These are phyloP conservation scores for Malacosoma neustria DNA, from an alignment of 2,888 invertebrate species.

Conservation along the genomic window DNA sequence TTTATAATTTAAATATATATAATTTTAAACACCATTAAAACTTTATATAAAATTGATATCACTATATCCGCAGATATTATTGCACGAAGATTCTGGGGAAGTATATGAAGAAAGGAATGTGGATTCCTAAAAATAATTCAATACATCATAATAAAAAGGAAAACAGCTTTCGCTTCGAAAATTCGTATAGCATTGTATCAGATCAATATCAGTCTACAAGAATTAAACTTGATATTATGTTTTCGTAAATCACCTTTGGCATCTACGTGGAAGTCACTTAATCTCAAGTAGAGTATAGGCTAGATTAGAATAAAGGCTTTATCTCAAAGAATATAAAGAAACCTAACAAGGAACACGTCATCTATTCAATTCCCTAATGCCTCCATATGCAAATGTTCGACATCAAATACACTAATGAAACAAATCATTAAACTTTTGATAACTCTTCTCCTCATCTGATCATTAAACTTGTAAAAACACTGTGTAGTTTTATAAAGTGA, in stretches of 20 bases:
- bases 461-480: too few relatives aligned
- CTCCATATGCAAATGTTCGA: too few relatives aligned
- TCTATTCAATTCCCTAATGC: background rate
- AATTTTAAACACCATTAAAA: conserved; percentile 6
- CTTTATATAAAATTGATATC: background rate
- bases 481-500: too few relatives aligned
- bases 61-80: background rate
- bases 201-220: background rate
- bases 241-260: background rate
- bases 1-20: conserved; percentile 13
- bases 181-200: background rate
- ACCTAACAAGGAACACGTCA: background rate
- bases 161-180: background rate
- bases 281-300: too few relatives aligned
- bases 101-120: too few relatives aligned
- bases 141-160: too few relatives aligned
- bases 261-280: background rate
- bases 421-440: too few relatives aligned
- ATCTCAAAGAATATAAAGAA: background rate
- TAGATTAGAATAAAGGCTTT: too few relatives aligned
- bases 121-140: too few relatives aligned
- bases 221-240: background rate
- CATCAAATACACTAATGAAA: too few relatives aligned
- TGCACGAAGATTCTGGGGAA: too few relatives aligned
- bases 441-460: too few relatives aligned